These are phyloP conservation scores for Sprattus sprattus DNA, from an alignment of 2,113 vertebrate species.

Conservation along the genomic window DNA sequence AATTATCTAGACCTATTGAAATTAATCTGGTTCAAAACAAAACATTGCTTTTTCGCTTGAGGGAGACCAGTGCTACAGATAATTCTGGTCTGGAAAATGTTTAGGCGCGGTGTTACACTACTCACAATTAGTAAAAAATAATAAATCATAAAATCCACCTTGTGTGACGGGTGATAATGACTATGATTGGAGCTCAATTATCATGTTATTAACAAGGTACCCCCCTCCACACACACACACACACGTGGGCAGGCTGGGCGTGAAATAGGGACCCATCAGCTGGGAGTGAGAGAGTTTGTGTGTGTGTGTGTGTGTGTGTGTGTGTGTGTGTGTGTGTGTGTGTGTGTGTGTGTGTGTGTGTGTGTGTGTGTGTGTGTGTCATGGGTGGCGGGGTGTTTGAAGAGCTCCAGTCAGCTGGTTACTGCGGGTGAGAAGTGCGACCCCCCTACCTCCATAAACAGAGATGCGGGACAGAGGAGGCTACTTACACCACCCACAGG, in stretches of 20 bases:
- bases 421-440: background rate
- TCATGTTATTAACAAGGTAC: slow-evolving; percentile 1
- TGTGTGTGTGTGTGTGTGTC: slow-evolving; percentile 5
- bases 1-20: slow-evolving; percentile 9
- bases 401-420: background rate
- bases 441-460: background rate
- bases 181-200: slow-evolving; percentile 14
- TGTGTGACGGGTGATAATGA: slow-evolving; percentile 10
- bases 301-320: background rate
- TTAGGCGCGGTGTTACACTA: background rate
- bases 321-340: background rate
- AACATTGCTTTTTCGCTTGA: background rate
- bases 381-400: background rate
- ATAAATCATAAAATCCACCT: slow-evolving; percentile 11
- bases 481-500: slow-evolving; percentile 43
- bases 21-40: slow-evolving; percentile 10
- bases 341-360: slow-evolving; percentile 15
- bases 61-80: background rate
- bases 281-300: background rate
- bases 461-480: background rate
- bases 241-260: background rate
- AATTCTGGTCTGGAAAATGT: background rate
- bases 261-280: background rate
- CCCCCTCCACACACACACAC: background rate
- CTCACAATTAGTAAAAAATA: slow-evolving; percentile 4